Conservation (phyloP, 2,113 vertebrate species). For the Potamarius usumacintae region DNA sequence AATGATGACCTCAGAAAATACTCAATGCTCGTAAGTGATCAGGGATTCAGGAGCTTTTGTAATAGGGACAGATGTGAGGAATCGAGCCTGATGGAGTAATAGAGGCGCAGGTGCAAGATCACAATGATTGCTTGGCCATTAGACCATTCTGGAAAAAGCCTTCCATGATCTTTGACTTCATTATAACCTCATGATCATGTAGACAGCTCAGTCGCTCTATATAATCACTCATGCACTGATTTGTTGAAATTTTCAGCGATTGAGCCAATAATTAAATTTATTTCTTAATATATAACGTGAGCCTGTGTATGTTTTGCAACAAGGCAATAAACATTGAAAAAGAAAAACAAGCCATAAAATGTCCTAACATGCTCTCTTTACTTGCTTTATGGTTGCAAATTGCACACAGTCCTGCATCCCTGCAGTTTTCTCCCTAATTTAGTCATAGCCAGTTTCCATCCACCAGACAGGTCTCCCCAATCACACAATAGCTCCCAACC, state of each 20-base stretch:
- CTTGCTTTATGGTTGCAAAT: neutral
- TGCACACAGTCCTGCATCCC: neutral
- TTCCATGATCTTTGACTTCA: slow-evolving; percentile 14
- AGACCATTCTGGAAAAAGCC: neutral
- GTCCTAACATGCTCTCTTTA: neutral
- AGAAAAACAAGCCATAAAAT: neutral
- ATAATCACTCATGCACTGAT: slow-evolving; percentile 18
- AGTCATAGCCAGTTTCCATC: no score
- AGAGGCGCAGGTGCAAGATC: slow-evolving; percentile 29
- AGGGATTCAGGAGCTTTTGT: neutral
- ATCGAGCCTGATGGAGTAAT: neutral
- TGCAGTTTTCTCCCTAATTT: no score
- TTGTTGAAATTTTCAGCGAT: neutral
- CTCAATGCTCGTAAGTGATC: neutral
- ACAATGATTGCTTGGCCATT: slow-evolving; percentile 16
- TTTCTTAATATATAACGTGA: neutral
- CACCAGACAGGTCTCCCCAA: no score
- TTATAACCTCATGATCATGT: slow-evolving; percentile 19
- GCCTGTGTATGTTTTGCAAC: neutral
- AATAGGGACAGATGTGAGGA: neutral
- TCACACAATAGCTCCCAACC: no score
- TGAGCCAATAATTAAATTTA: neutral
- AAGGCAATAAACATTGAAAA: neutral
- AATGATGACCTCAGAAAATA: neutral
- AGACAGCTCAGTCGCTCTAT: neutral